Percentiles rank a stretch among this genome's conserved stretches.
These are phyloP conservation scores for Pituophis catenifer DNA, from an alignment of 2,113 vertebrate genomes.

Conservation along the genomic window DNA sequence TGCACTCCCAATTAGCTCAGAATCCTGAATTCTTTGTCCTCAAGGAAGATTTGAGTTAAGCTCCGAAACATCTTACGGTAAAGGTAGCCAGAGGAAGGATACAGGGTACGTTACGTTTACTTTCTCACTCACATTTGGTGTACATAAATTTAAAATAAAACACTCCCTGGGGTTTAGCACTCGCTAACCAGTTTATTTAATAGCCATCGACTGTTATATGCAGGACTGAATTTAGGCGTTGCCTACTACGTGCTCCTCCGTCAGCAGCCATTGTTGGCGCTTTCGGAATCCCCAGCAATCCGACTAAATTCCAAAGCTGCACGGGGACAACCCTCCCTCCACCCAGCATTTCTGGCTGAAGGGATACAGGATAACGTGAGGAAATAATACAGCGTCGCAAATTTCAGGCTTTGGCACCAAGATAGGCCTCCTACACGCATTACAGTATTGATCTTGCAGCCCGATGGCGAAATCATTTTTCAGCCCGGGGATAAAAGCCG, in stretches of 20 bases:
- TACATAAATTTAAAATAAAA: neutral
- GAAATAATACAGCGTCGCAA: neutral
- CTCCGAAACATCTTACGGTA: neutral
- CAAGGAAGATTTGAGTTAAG: neutral
- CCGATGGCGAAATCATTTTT: neutral
- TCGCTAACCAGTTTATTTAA: neutral
- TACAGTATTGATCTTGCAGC: too few relatives aligned
- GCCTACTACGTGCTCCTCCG: neutral
- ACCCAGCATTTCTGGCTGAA: neutral
- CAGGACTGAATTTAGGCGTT: neutral
- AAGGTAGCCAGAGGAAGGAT: neutral
- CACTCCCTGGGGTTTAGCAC: too few relatives aligned
- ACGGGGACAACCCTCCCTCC: neutral
- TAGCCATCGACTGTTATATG: neutral
- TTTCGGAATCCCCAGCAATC: neutral
- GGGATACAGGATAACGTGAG: neutral
- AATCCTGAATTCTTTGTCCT: neutral
- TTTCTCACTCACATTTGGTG: neutral
- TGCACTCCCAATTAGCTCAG: neutral
- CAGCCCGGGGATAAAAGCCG: neutral
- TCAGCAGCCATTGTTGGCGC: neutral
- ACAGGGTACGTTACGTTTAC: rapidly evolving
- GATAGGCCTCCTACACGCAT: neutral
- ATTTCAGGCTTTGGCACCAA: neutral
- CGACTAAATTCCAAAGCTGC: neutral